Base-by-base conservation (phyloP, 2,797 vertebrate genomes). In the Emys orbicularis region DNA sequence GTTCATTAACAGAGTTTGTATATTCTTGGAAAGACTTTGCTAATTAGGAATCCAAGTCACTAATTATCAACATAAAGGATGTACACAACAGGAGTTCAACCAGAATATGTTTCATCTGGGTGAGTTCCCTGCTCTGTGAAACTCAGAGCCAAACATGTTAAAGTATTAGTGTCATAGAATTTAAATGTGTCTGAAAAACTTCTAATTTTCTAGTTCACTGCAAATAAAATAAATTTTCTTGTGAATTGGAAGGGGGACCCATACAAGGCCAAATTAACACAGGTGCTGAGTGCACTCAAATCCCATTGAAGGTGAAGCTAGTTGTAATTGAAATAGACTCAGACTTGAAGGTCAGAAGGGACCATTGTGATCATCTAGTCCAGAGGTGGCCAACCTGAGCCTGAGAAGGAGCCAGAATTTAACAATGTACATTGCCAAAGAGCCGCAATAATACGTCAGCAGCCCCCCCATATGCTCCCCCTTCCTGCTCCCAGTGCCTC, bases 1-100 rank as follows among this genome's bases (percentile, higher is more conserved):
- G 94, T 95, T 89, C 81, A 94, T 94, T 94, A 41, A 94, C 86
- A 79, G 59, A 50, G 19, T 94, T 96, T 88, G 68, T 83, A 83
- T 90, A 95, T 94, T 96, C 89, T 83, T 83, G 83, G 89, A 88
- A 95, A 93, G 74, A 59, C 76, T 77, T 77, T 96, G 91, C 86
- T 94, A 94, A 88, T 89, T 92, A 57, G 5, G 49, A 92, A 93
- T 87, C 37, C 0, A 15, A 61, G 77, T 6, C 79, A 90, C 37
- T 82, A 86, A 86, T 82, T 29, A 44, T 76, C 53, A 77, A 68
- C 27, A 13, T 34, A 65, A 76, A 8, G 37, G 31, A 50, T 65
- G 54, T 77, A 49, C 25, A 76, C 34, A 61, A 87, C 80, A 79
- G 41, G 37, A n/a, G 19, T 79, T 50, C 65, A 86, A 29, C 34